Evolutionary conservation across 1,140 invertebrate genomes (phyloP), one percentile per base, ranked within the genome.

Genomic region (Brachionus rubens): DNA sequence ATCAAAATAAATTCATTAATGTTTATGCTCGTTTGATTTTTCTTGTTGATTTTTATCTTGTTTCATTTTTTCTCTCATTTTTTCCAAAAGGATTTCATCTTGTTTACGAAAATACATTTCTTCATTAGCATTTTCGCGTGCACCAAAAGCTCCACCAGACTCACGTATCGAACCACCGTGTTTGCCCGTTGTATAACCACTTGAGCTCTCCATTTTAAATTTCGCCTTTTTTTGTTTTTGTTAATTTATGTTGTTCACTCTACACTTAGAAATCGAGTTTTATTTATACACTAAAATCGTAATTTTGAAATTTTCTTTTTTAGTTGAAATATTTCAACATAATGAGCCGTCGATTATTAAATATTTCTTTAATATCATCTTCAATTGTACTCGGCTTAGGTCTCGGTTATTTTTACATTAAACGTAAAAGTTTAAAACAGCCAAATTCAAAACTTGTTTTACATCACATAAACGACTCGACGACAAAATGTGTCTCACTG

Each of bases 161-260:
- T 65, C 36, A 3, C 36, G 5, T 5, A 65, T 65, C 3, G 59
- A 46, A 21, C 59, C 59, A 41, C 59, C 59, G 12, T 65, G 43
- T 65, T 65, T 65, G 41, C 59, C 59, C 41, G 19, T 43, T 65
- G 59, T 43, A 65, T 65, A 65, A 41, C 59, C 59, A 19, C 16
- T 46, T 9, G 59, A 41, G 36, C 19, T 59, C 24, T 65, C 59
- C 59, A 65, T 65, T 43, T 5, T 24, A 54, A 52, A 9, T n/a
- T n/a, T n/a, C n/a, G n/a, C n/a, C n/a, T n/a, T n/a, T n/a, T n/a
- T n/a, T n/a, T n/a, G n/a, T n/a, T n/a, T n/a, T n/a, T n/a, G n/a
- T n/a, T n/a, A n/a, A n/a, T n/a, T n/a, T n/a, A n/a, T n/a, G n/a
- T n/a, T n/a, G n/a, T n/a, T n/a, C n/a, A n/a, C n/a, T n/a, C n/a